Base-by-base conservation (phyloP, 2,797 vertebrate species). In the Hoplostethus atlanticus region DNA sequence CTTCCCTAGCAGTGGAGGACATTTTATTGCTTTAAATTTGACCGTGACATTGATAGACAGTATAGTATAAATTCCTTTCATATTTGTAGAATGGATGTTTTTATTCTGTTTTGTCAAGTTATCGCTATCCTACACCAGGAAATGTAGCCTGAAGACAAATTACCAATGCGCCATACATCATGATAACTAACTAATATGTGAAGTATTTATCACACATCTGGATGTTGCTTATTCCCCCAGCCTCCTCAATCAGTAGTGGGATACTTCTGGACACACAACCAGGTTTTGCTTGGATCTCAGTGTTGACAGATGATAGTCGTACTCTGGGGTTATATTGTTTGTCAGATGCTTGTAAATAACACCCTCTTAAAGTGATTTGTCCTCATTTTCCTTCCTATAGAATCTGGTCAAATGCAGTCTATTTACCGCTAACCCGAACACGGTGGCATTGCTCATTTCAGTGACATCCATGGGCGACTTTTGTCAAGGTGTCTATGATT, bases 401-500 rank as follows among this genome's bases (percentile, higher is more conserved):
- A 66, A 71, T 31, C 15, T 42, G 8, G 25, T 72, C 56, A 36
- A 28, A 38, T 36, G 9, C 56, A 60, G 64, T 30, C 57, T 48
- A 65, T 55, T 54, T 31, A 48, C 40, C 9, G n/a, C 1, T 8
- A 42, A 40, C n/a, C 13, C 50, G 25, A 48, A 36, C 56, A 17
- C 3, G 10, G 51, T 17, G 15, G 31, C 8, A 53, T 52, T 56
- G 31, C 65, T 71, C 46, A 65, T 54, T 44, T 15, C 54, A 15
- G 25, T 65, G 71, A 64, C 60, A 48, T 44, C 38, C 31, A 34
- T 54, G 38, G 51, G 40, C 61, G 68, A 65, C 51, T 70, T 81
- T 65, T 79, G 38, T 73, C 58, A 68, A 64, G 44, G 34, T 47
- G 56, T 81, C 51, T 54, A 58, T 77, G 68, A 87, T 89, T 83